Conservation (phyloP, 2,113 vertebrate genomes). For the Ictalurus punctatus region DNA sequence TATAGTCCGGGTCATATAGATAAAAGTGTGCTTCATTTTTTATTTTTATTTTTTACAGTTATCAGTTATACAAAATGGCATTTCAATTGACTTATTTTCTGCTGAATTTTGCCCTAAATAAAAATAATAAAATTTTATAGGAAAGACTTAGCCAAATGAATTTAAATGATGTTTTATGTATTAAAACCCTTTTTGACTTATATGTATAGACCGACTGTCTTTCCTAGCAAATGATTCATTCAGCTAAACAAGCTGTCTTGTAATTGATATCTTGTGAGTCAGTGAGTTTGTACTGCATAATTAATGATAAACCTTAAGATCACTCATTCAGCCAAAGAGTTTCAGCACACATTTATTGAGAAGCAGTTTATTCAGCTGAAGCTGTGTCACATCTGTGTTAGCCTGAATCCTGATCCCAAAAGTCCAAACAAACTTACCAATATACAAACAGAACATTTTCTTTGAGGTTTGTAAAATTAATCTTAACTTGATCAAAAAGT, state of each 20-base stretch:
- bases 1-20: neutral
- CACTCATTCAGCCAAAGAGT: neutral
- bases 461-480: neutral
- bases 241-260: neutral
- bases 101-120: neutral
- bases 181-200: neutral
- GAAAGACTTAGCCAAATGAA: neutral
- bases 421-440: neutral
- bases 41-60: neutral
- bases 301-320: neutral
- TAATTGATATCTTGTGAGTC: neutral
- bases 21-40: neutral
- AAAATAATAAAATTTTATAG: neutral
- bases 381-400: neutral
- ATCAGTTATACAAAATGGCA: neutral
- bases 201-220: neutral
- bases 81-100: neutral
- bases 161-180: neutral
- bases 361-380: constrained; percentile 4
- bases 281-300: neutral
- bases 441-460: neutral
- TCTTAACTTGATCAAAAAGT: constrained; percentile 15
- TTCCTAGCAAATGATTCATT: neutral
- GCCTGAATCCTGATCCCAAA: neutral
- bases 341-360: constrained; percentile 2